Percentiles rank a stretch among this genome's conserved stretches.
phyloP scores from a whole-genome alignment of 1,140 invertebrate species.

The Zaprionus inermis region DNA sequence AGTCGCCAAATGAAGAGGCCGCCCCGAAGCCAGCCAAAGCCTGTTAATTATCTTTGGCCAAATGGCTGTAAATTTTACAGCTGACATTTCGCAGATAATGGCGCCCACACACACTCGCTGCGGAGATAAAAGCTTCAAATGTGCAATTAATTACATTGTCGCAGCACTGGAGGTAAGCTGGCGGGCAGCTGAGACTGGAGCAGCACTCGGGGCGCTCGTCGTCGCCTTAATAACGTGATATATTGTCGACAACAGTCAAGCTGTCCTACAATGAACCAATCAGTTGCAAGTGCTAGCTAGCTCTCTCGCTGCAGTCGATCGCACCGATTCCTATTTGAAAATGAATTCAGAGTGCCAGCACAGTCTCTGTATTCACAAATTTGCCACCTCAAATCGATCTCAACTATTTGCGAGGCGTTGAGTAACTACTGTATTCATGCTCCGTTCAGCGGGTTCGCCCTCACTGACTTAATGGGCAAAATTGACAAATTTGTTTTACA shows the following conservation, averaged over 20 bases:
- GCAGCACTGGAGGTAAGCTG: slow-evolving; percentile 28
- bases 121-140: slow-evolving; percentile 29
- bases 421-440: not conserved
- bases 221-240: slow-evolving; percentile 2
- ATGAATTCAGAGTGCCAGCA: too few species aligned
- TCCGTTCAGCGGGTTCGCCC: not conserved
- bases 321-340: too few species aligned
- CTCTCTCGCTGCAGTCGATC: too few species aligned
- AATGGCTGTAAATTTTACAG: slow-evolving; percentile 41
- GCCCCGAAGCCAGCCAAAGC: not conserved
- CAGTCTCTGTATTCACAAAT: too few species aligned
- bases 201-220: not conserved
- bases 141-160: slow-evolving; percentile 60
- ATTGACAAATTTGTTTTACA: slow-evolving; percentile 20
- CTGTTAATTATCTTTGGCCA: slow-evolving; percentile 39
- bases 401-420: too few species aligned
- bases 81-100: slow-evolving; percentile 25
- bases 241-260: slow-evolving; percentile 6
- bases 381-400: too few species aligned
- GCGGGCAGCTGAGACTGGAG: too few species aligned
- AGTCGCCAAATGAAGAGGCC: not conserved
- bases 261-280: not conserved
- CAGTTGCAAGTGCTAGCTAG: not conserved
- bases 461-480: not conserved
- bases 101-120: not conserved